phyloP scores from a whole-genome alignment of 2,888 invertebrate genomes.

The Rosalia funebris region DNA sequence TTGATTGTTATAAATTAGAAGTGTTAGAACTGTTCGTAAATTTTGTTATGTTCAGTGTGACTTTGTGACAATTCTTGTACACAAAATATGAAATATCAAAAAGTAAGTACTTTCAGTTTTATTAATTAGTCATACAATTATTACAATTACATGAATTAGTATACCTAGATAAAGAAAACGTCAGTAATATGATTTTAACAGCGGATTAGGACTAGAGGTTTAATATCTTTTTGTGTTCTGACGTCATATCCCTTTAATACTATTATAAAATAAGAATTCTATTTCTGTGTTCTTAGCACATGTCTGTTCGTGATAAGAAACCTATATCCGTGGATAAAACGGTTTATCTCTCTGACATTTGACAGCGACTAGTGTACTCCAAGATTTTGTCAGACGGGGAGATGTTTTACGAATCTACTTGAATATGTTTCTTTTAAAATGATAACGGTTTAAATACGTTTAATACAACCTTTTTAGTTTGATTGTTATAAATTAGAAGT shows the following conservation, averaged over 20 bases:
- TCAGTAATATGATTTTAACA: too few relatives aligned
- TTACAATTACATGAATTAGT: too few relatives aligned
- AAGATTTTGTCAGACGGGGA: neutral
- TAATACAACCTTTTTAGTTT: neutral
- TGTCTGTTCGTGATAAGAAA: too few relatives aligned
- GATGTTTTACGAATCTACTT: neutral
- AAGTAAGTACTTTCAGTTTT: slow-evolving; percentile 47
- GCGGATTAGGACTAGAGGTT: too few relatives aligned
- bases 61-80: slow-evolving; percentile 17
- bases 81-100: slow-evolving; percentile 55
- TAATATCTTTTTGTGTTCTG: too few relatives aligned
- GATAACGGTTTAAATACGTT: slow-evolving; percentile 4
- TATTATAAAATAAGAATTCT: too few relatives aligned
- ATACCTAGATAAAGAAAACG: too few relatives aligned
- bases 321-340: too few relatives aligned
- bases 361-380: slow-evolving; percentile 11
- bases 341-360: neutral
- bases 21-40: slow-evolving; percentile 1
- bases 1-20: slow-evolving; percentile 1
- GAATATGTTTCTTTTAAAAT: slow-evolving; percentile 12
- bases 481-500: slow-evolving; percentile 1
- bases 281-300: too few relatives aligned
- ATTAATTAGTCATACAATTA: too few relatives aligned
- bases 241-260: too few relatives aligned
- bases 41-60: slow-evolving; percentile 12